phyloP scores from a whole-genome alignment of 1,140 invertebrate species.

The Zaprionus inermis region DNA sequence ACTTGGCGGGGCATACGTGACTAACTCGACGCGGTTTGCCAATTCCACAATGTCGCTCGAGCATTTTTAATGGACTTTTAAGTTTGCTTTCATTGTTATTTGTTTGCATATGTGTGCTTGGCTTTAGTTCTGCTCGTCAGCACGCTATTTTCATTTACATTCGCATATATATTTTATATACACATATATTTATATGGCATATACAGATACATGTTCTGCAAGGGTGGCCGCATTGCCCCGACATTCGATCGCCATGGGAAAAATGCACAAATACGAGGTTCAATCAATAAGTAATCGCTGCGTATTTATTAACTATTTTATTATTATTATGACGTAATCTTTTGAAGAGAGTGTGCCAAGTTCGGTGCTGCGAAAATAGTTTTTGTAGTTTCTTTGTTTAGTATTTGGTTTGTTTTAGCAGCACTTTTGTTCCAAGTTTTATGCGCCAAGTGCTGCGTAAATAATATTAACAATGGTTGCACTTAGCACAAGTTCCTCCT shows the following conservation, averaged over 20 bases:
- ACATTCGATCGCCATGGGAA: background rate
- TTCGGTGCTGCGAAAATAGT: constrained; percentile 12
- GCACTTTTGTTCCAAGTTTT: constrained; percentile 46
- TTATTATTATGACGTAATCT: background rate
- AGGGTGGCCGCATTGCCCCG: background rate
- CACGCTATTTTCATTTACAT: constrained; percentile 15
- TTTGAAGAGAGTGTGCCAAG: background rate
- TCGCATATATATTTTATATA: constrained; percentile 17
- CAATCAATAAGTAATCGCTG: background rate
- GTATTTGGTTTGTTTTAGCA: constrained; percentile 42
- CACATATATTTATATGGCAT: constrained; percentile 17
- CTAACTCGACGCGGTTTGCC: constrained; percentile 65
- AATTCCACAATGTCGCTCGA: constrained; percentile 72
- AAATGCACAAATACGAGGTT: background rate
- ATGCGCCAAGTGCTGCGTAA: constrained; percentile 61
- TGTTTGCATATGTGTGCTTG: constrained; percentile 35
- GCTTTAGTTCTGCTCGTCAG: constrained; percentile 25
- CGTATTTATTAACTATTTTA: background rate
- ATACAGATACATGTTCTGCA: constrained; percentile 3
- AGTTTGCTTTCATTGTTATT: constrained; percentile 76
- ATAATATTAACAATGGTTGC: constrained; percentile 76
- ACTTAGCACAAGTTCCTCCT: constrained; percentile 40
- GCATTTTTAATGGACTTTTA: constrained; percentile 81
- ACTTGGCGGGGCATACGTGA: constrained; percentile 33
- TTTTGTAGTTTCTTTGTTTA: constrained; percentile 28